Conservation (phyloP, 1,140 invertebrate species). For the Galleria mellonella region DNA sequence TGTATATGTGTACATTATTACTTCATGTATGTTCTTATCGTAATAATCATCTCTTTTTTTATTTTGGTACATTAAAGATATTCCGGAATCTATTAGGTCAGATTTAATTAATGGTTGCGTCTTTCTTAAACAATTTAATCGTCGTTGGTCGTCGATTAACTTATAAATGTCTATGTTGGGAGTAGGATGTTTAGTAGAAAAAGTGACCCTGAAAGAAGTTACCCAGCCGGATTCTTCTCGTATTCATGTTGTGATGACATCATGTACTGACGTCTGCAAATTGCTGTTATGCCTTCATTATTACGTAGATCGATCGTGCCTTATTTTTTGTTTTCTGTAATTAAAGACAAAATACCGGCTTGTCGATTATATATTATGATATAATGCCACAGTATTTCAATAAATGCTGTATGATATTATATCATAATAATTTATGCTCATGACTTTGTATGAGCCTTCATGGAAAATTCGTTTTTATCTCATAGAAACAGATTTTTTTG, state of each 20-base stretch:
- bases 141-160: constrained; percentile 17
- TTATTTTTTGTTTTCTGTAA: neutral
- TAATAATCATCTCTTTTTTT: no score
- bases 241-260: constrained; percentile 47
- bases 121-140: constrained; percentile 16
- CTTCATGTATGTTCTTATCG: no score
- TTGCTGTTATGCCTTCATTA: constrained; percentile 31
- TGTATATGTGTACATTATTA: no score
- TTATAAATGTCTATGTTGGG: constrained; percentile 14
- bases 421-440: no score
- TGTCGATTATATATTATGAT: no score
- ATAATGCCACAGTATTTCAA: no score
- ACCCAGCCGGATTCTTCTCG: constrained; percentile 59
- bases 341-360: no score
- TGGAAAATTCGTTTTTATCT: no score
- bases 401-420: no score
- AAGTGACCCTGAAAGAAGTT: constrained; percentile 59
- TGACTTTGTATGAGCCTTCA: no score
- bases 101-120: constrained; percentile 20
- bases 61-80: constrained; percentile 1
- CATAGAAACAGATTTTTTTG: no score
- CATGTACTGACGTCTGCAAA: constrained; percentile 45
- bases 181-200: constrained; percentile 55
- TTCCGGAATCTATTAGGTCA: constrained; percentile 17
- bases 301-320: constrained; percentile 6